Conservation (phyloP, 2,888 invertebrate genomes). For the Syritta pipiens region DNA sequence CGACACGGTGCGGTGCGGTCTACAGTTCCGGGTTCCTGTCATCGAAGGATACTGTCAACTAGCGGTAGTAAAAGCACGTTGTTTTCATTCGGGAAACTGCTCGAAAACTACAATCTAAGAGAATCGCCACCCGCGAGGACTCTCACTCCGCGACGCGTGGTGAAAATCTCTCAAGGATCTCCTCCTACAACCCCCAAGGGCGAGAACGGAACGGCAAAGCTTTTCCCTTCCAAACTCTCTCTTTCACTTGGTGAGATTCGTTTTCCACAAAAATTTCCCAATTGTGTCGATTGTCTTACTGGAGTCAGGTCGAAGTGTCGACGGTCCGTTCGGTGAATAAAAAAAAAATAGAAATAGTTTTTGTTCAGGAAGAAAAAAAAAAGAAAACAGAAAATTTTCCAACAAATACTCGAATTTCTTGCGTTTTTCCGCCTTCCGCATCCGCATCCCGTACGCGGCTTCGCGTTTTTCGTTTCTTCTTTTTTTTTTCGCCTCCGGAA, state of each 20-base stretch:
- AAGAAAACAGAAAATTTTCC: not conserved
- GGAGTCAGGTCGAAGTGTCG: constrained; percentile 76
- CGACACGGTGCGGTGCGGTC: constrained; percentile 47
- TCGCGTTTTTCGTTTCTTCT: too few relatives aligned
- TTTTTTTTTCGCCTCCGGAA: constrained; percentile 36
- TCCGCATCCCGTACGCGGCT: constrained; percentile 5
- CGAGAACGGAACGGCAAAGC: constrained; percentile 26
- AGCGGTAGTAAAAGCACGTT: constrained; percentile 51
- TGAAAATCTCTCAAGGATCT: constrained; percentile 28
- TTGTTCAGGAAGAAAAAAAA: constrained; percentile 6
- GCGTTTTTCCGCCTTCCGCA: constrained; percentile 4
- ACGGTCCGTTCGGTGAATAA: constrained; percentile 63
- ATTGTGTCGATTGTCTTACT: constrained; percentile 79
- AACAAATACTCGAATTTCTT: constrained; percentile 8
- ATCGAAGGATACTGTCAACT: constrained; percentile 4
- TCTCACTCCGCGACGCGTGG: not conserved
- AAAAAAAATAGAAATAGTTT: not conserved
- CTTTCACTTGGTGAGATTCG: constrained; percentile 48
- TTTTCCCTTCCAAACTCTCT: constrained; percentile 32
- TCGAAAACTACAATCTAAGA: constrained; percentile 38
- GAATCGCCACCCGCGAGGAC: not conserved
- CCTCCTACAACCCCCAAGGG: constrained; percentile 3
- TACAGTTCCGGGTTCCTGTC: constrained; percentile 42
- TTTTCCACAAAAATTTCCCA: constrained; percentile 48
- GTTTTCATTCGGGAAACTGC: constrained; percentile 62